Evolutionary conservation across 2,888 invertebrate genomes (phyloP).

Genomic region (Stenichneumon culpator): DNA sequence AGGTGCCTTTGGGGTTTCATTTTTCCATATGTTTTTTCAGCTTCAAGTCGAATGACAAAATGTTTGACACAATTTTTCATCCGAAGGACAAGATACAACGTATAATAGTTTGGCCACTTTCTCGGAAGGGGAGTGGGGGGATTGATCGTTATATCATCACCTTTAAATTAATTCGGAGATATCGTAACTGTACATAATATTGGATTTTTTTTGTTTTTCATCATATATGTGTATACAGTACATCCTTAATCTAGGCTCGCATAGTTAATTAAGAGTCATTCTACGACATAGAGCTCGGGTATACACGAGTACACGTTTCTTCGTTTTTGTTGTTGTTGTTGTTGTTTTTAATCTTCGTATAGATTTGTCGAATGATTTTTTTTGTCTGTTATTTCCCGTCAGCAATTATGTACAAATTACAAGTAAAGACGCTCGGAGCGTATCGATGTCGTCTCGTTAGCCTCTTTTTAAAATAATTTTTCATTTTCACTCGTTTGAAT

Average conservation of each 20-base stretch:
- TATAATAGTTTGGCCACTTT: conserved; percentile 27
- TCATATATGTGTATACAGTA: conserved; percentile 34
- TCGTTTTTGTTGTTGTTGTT: conserved; percentile 46
- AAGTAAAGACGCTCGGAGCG: conserved; percentile 49
- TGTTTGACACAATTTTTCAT: conserved; percentile 16
- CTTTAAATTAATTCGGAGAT: conserved; percentile 58
- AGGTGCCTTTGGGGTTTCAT: not conserved
- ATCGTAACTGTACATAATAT: conserved; percentile 56
- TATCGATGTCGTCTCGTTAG: conserved; percentile 49
- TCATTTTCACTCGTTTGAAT: conserved; percentile 31
- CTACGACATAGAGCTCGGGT: conserved; percentile 64
- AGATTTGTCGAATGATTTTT: conserved; percentile 23
- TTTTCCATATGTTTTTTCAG: not conserved
- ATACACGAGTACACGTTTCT: conserved; percentile 47
- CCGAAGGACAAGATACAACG: conserved; percentile 23
- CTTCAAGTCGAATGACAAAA: conserved; percentile 1
- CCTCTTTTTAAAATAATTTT: conserved; percentile 32
- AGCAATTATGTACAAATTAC: conserved; percentile 61
- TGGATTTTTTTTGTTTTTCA: conserved; percentile 24
- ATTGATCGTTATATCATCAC: conserved; percentile 48
- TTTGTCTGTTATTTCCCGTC: conserved; percentile 41
- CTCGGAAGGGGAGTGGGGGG: not conserved
- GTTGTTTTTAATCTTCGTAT: conserved; percentile 36
- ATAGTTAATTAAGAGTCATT: conserved; percentile 51
- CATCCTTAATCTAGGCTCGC: conserved; percentile 51